phyloP scores from a whole-genome alignment of 2,113 vertebrate genomes.

The Acanthochromis polyacanthus region DNA sequence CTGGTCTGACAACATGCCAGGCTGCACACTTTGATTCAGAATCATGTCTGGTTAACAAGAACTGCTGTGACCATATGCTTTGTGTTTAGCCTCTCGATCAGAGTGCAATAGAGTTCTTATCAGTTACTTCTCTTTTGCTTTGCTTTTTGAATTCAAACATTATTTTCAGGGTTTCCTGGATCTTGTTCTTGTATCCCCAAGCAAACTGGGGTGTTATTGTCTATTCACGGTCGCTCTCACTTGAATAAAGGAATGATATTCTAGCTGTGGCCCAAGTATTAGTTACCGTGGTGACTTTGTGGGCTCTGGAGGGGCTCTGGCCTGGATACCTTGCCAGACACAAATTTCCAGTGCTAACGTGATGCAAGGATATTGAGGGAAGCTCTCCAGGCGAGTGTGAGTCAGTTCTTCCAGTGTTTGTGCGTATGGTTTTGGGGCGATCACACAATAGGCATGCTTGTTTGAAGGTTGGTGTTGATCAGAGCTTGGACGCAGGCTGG shows the following conservation, averaged over 20 bases:
- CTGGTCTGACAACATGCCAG: conserved; percentile 63
- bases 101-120: conserved; percentile 52
- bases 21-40: conserved; percentile 40
- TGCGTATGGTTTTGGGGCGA: conserved; percentile 35
- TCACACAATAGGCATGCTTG: conserved; percentile 66
- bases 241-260: conserved; percentile 43
- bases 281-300: conserved; percentile 51
- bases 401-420: conserved; percentile 70
- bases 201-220: conserved; percentile 21
- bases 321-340: conserved; percentile 43
- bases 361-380: conserved; percentile 50
- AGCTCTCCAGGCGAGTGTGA: conserved; percentile 70
- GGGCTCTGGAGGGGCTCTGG: conserved; percentile 42
- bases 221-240: conserved; percentile 18
- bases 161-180: conserved; percentile 3
- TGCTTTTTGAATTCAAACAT: conserved; percentile 23
- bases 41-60: conserved; percentile 37
- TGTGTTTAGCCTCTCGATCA: conserved; percentile 34
- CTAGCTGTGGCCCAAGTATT: conserved; percentile 37
- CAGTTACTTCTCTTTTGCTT: conserved; percentile 30
- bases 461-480: conserved; percentile 67
- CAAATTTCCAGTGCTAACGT: conserved; percentile 49
- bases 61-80: conserved; percentile 27
- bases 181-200: conserved; percentile 1
- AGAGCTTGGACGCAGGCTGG: conserved; percentile 64